Base-by-base conservation (phyloP, 2,888 invertebrate species). In the Pristionchus japonicus region DNA sequence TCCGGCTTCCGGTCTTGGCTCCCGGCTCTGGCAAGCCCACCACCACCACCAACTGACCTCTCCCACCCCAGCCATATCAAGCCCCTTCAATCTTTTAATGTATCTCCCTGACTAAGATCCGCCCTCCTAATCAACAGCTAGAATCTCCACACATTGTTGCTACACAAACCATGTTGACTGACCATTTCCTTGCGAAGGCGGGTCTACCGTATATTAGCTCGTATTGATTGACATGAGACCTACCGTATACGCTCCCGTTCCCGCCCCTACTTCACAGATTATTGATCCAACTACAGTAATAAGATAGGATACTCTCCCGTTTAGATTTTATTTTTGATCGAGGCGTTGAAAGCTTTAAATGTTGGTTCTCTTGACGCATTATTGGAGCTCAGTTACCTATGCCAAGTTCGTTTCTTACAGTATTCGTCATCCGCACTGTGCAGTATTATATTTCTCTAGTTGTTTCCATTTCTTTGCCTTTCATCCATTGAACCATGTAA, bases 381-480 rank as follows among this genome's bases (percentile, higher is more conserved):
- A 47, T 74, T 47, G 34, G 31, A 67, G 43, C 77, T 77, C 77
- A 77, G 77, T 43, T 43, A 67, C n/a, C n/a, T 31, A 47, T 43
- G 77, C 77, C 43, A 77, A 77, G 43, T 77, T 43, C 43, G 9
- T 74, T 23, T 40, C n/a, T 40, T 77, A 43, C 77, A 77, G 77
- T 77, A 77, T 77, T 77, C 77, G 77, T 77, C 77, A 77, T 77
- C 15, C n/a, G n/a, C 11, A 77, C 77, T 77, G 77, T 77, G 77
- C 77, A 77, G 77, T 77, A 77, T 77, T 77, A 64, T 31, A 27
- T 20, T 77, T 27, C 77, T 47, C 77, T 47, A 43, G 43, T 77
- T 43, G 77, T 77, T 77, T 40, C 20, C 34, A 11, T n/a, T 0
- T 77, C 3, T 77, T 77, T n/a, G 77, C 43, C 77, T 77, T 77